Base-by-base conservation (phyloP, 2,888 invertebrate genomes). In the Drosophila gaucha region DNA sequence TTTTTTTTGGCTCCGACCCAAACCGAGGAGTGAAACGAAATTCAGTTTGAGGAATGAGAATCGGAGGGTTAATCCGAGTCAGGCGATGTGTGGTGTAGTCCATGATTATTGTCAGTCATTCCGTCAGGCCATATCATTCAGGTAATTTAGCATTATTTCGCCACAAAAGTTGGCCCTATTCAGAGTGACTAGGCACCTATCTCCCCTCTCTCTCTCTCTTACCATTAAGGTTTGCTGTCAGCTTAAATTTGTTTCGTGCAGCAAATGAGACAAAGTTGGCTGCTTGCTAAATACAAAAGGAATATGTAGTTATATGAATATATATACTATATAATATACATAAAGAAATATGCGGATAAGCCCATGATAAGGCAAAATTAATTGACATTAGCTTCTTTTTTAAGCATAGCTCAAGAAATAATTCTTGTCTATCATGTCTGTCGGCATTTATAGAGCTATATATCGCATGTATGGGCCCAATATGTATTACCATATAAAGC, bases 121-220 rank as follows among this genome's bases (percentile, higher is more conserved):
- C n/a, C 56, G 70, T 70, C 74, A 67, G 67, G 49, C 54, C 63
- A 62, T 55, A 46, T 69, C 59, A 69, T 60, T 76, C 60, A 56
- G 60, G 73, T 60, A 73, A 74, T 77, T 76, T 69, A 69, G 46
- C 73, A 74, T 77, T 50, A 74, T 63, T 76, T 69, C 78, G 63
- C 50, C 68, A 55, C 69, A 75, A 71, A 41, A 75, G 62, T 75
- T 71, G 57, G 54, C 47, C 51, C 26, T 35, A 35, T 39, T 73
- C 14, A n/a, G 31, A 10, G 39, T 33, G 26, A 10, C 24, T 18
- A 43, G 28, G 26, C 22, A 12, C 35, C 14, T 2, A 2, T 12
- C 12, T 31, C 28, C 22, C 33, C 16, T 38, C 22, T 20, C 28
- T 3, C 16, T 9, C 16, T 39, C 22, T n/a, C 39, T 6, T n/a